Percentiles rank a stretch among this genome's conserved stretches.
Evolutionary conservation across 2,888 invertebrate genomes (phyloP).

Genomic region (Mesodorylaimus sp.): DNA sequence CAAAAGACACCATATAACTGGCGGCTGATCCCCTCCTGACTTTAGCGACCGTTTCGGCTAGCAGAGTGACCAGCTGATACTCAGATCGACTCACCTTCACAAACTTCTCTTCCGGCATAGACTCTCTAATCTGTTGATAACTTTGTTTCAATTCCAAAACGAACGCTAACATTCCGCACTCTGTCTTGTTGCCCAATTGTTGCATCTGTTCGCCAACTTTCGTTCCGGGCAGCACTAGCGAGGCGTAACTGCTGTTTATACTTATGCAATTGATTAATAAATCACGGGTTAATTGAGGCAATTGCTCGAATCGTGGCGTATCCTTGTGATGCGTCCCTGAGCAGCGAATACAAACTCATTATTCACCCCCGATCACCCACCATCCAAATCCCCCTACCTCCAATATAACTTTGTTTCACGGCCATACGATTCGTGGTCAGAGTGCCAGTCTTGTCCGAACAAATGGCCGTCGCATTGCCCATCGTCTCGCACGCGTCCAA

Average conservation of each 20-base stretch:
- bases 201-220: constrained; percentile 51
- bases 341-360: too few relatives aligned
- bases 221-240: constrained; percentile 62
- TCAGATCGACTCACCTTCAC: constrained; percentile 23
- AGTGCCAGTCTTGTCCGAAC: constrained; percentile 98
- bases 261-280: constrained; percentile 66
- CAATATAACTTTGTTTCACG: constrained; percentile 85
- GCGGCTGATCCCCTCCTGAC: too few relatives aligned
- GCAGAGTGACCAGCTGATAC: too few relatives aligned
- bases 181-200: constrained; percentile 98
- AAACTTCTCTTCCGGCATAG: constrained; percentile 33
- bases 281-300: constrained; percentile 63
- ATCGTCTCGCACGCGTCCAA: constrained; percentile 99
- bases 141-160: constrained; percentile 69
- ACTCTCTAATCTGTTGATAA: constrained; percentile 75
- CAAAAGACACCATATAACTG: too few relatives aligned
- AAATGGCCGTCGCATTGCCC: constrained; percentile 99
- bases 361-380: too few relatives aligned
- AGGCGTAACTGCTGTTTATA: constrained; percentile 91
- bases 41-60: too few relatives aligned
- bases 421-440: constrained; percentile 96
- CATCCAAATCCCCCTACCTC: too few relatives aligned
- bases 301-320: constrained; percentile 62
- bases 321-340: constrained; percentile 59
- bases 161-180: constrained; percentile 89